Conservation (phyloP, 2,888 invertebrate genomes). For the Emmelina monodactyla region DNA sequence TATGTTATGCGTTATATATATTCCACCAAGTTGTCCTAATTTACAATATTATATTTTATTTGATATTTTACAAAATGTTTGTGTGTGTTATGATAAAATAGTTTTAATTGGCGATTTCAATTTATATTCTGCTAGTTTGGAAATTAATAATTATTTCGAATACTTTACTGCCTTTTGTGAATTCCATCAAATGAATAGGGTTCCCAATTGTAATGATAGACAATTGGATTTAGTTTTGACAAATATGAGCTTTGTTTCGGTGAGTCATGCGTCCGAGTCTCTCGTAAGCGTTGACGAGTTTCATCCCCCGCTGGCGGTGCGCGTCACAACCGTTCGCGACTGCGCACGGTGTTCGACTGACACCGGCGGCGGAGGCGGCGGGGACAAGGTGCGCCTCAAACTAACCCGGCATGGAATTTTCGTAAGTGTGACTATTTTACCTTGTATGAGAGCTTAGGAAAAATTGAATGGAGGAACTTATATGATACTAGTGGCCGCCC, state of each 20-base stretch:
- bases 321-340: neutral
- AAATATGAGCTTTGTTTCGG: conserved; percentile 2
- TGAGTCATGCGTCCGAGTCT: conserved; percentile 6
- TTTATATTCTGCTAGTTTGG: conserved; percentile 6
- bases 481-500: no score
- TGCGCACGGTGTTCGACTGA: neutral
- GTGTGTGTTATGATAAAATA: conserved; percentile 3
- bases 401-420: conserved; percentile 14
- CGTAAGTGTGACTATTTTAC: conserved; percentile 11
- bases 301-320: conserved; percentile 9
- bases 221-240: conserved; percentile 10
- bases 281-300: conserved; percentile 8
- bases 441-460: conserved; percentile 5
- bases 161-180: conserved; percentile 15
- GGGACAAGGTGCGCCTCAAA: neutral
- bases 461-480: conserved; percentile 11
- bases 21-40: conserved; percentile 2
- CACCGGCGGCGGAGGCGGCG: neutral
- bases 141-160: conserved; percentile 11
- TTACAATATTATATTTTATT: conserved; percentile 2
- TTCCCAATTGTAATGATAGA: conserved; percentile 12
- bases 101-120: conserved; percentile 13
- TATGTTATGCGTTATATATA: conserved; percentile 2
- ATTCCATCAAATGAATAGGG: conserved; percentile 13
- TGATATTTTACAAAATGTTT: conserved; percentile 1